Conservation (phyloP, 1,140 invertebrate species). For the Hestina assimilis region DNA sequence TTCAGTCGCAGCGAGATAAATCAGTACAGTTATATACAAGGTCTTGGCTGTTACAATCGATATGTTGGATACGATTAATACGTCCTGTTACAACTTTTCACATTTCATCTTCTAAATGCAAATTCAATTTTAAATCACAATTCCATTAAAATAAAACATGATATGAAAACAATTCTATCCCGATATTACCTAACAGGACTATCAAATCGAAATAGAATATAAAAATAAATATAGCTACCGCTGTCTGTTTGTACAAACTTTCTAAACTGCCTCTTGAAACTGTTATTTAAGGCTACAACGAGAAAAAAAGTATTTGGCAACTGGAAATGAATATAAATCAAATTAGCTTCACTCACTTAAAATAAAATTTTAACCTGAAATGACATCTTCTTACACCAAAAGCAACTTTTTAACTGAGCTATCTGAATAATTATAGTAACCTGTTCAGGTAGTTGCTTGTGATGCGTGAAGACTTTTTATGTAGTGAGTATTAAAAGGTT, state of each 20-base stretch:
- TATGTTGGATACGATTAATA: constrained; percentile 36
- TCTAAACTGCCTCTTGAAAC: constrained; percentile 60
- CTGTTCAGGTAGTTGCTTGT: constrained; percentile 34
- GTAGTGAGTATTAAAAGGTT: constrained; percentile 70
- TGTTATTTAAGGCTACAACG: constrained; percentile 60
- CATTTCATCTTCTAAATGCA: constrained; percentile 53
- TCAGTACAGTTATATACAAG: constrained; percentile 75
- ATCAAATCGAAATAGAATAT: constrained; percentile 56
- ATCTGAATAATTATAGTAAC: constrained; percentile 6
- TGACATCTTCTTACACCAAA: constrained; percentile 51
- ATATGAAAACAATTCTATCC: constrained; percentile 21
- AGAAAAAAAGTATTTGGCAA: constrained; percentile 74
- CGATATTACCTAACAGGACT: constrained; percentile 37
- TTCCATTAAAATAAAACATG: constrained; percentile 8
- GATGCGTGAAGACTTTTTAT: constrained; percentile 51
- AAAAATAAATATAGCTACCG: constrained; percentile 70
- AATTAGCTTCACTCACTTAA: constrained; percentile 58
- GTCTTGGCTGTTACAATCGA: constrained; percentile 48
- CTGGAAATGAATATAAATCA: constrained; percentile 70
- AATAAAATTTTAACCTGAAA: constrained; percentile 58
- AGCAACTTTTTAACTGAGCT: constrained; percentile 35
- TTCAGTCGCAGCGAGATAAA: constrained; percentile 71
- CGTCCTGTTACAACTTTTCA: constrained; percentile 30
- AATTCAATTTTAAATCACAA: constrained; percentile 35
- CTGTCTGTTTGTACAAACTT: constrained; percentile 59